Evolutionary conservation across 2,113 vertebrate species (phyloP).

Genomic region (Aythya baeri): DNA sequence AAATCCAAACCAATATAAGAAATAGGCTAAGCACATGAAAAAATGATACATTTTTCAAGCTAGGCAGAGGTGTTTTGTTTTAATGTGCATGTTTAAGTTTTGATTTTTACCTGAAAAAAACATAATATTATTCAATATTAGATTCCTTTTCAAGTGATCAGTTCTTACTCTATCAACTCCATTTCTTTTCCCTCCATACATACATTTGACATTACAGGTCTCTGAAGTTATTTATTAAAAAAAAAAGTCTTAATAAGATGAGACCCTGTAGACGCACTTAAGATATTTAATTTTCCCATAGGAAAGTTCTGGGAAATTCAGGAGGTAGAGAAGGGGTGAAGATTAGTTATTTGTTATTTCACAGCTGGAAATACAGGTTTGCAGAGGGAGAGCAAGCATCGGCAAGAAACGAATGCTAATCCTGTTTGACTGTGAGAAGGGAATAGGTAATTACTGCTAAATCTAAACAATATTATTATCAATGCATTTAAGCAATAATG

Average conservation of each 20-base stretch:
- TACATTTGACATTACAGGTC: background rate
- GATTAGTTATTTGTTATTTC: constrained; percentile 11
- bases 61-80: background rate
- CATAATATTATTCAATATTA: background rate
- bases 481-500: background rate
- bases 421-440: background rate
- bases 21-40: background rate
- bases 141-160: background rate
- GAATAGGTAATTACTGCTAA: background rate
- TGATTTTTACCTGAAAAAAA: background rate
- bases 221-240: background rate
- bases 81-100: background rate
- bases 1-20: background rate
- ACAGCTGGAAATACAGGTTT: constrained; percentile 17
- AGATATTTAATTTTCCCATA: background rate
- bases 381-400: background rate
- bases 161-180: background rate
- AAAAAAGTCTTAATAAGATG: background rate
- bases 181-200: background rate
- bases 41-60: background rate
- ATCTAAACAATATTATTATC: background rate
- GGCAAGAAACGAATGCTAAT: background rate
- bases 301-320: background rate
- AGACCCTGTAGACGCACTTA: background rate
- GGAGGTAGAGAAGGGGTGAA: background rate